These are phyloP conservation scores for Berghia stephanieae DNA, from an alignment of 1,140 invertebrate species.

Conservation along the genomic window DNA sequence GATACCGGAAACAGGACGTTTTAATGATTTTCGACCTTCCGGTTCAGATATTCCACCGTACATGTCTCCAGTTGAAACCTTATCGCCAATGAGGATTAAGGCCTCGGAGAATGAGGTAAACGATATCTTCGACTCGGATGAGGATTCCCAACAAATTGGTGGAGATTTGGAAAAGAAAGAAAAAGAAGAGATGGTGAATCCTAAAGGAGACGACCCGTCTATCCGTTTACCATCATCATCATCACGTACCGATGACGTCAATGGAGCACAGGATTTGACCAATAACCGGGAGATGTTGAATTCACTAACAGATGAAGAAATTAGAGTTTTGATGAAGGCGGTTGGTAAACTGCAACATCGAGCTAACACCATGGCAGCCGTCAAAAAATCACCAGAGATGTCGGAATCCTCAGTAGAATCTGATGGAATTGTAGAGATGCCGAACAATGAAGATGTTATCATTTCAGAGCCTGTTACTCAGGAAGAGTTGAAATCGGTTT, in stretches of 20 bases:
- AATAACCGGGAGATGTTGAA: no score
- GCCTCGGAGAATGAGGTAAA: background rate
- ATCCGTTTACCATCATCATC: no score
- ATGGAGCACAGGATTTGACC: background rate
- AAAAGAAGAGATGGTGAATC: slow-evolving; percentile 20
- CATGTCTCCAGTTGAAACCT: no score
- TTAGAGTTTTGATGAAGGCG: slow-evolving; percentile 34
- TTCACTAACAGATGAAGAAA: slow-evolving; percentile 38
- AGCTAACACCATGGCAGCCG: background rate
- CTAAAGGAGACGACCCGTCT: slow-evolving; percentile 22
- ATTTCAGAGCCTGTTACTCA: background rate
- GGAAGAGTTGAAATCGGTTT: slow-evolving; percentile 13
- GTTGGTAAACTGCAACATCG: slow-evolving; percentile 39
- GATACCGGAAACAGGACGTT: no score
- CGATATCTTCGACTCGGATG: slow-evolving; percentile 13
- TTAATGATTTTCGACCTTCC: no score
- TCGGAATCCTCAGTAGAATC: slow-evolving; percentile 3
- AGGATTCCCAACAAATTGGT: background rate
- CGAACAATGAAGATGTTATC: background rate
- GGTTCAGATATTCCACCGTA: no score
- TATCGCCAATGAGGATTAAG: no score
- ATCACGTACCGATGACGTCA: background rate
- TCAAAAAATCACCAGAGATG: background rate
- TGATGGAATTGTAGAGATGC: background rate
- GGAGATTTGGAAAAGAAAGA: slow-evolving; percentile 11